These are phyloP conservation scores for Polymixis lichenea DNA, from an alignment of 2,888 invertebrate species.

Conservation along the genomic window DNA sequence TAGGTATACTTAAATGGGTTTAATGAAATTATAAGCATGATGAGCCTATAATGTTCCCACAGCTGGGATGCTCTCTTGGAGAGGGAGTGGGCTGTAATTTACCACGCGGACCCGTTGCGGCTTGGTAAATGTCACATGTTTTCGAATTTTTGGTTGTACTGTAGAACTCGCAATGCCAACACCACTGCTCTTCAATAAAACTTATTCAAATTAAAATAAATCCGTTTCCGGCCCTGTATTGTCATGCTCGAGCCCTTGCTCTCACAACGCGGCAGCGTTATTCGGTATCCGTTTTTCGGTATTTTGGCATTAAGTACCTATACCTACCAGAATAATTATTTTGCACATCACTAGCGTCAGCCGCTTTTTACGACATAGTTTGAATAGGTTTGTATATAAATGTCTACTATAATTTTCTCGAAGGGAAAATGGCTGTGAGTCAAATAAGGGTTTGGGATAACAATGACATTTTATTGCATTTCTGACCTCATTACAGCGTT, in stretches of 20 bases:
- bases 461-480: constrained; percentile 1
- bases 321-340: neutral
- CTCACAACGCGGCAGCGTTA: neutral
- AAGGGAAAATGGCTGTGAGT: neutral
- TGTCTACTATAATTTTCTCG: neutral
- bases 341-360: constrained; percentile 3
- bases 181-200: too few relatives aligned
- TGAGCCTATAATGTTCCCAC: too few relatives aligned
- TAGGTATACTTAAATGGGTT: neutral
- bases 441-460: neutral
- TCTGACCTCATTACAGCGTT: neutral
- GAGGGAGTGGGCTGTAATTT: too few relatives aligned
- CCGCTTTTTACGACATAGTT: constrained; percentile 1
- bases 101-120: too few relatives aligned
- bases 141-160: too few relatives aligned
- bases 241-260: neutral
- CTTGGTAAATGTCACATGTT: too few relatives aligned
- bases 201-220: too few relatives aligned
- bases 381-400: constrained; percentile 1
- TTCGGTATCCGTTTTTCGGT: neutral
- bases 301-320: neutral
- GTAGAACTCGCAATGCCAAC: too few relatives aligned
- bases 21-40: too few relatives aligned
- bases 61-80: too few relatives aligned
- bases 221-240: neutral